Evolutionary conservation across 1,140 invertebrate genomes (phyloP), one percentile per base, ranked within the genome.

Genomic region (Drosophila parvula): DNA sequence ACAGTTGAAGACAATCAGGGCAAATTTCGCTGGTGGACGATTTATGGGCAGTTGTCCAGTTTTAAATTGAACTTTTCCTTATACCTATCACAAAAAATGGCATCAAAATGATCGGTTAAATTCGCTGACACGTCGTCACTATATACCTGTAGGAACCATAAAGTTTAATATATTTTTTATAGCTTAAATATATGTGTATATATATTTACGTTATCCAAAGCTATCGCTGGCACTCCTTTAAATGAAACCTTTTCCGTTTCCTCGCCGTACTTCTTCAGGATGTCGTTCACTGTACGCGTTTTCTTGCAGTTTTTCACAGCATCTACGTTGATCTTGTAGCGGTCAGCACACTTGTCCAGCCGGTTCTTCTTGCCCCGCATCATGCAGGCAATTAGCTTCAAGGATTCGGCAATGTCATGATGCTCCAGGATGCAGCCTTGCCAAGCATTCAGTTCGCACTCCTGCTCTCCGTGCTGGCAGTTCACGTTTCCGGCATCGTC

Each of bases 381-480:
- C 79, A 92, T 74, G 74, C 91, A 92, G 32, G 79, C 59, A 40
- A 92, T 91, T 14, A 92, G 50, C 41, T 85, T 73, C 5, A 92
- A 43, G 45, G 90, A 77, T 6, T 71, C 63, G 12, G 18, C 38
- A 7, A 75, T 64, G 11, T 58, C 63, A 38, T 82, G 76, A 40
- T 91, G 75, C 34, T 92, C 90, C 56, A 92, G 64, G n/a, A 92
- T 81, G 60, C 91, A 92, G 34, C 55, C 91, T 56, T 92, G 91
- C 73, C 90, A 76, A 9, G 89, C 86, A 78, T 92, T 92, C 18
- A 91, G 38, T 34, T 92, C 78, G 51, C 91, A 92, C 48, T 92
- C 91, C 0, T 12, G 9, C 5, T 7, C 43, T 0, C 91, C 91
- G 47, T 92, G 91, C 57, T 92, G 91, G 40, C 91, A 92, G 0